Conservation (phyloP, 2,797 vertebrate species). For the Dendrocincla fuliginosa region DNA sequence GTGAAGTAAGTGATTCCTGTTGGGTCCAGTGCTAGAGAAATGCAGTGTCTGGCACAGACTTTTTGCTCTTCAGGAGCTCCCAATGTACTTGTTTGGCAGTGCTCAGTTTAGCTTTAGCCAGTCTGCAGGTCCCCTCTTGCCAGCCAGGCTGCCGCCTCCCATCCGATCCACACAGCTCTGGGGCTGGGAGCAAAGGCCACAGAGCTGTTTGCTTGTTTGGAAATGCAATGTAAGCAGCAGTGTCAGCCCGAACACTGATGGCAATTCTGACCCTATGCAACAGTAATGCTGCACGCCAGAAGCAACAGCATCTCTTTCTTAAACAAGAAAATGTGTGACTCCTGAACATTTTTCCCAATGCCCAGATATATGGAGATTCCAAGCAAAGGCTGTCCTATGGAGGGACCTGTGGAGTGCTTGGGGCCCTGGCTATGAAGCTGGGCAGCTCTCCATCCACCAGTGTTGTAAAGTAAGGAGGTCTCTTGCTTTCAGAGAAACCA, state of each 20-base stretch:
- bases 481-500: background rate
- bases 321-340: background rate
- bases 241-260: background rate
- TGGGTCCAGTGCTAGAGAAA: background rate
- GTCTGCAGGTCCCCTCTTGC: background rate
- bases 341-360: background rate
- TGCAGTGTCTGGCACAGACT: background rate
- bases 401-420: background rate
- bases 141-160: rapidly evolving
- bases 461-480: background rate
- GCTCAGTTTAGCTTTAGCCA: background rate
- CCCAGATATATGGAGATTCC: background rate
- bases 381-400: background rate
- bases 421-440: background rate
- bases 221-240: background rate
- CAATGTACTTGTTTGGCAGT: background rate
- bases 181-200: background rate
- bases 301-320: background rate
- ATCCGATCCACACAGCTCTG: background rate
- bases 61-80: background rate
- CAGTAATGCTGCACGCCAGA: background rate
- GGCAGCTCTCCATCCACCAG: background rate
- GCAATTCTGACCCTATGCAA: background rate
- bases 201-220: background rate
- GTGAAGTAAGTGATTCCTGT: background rate